These are phyloP conservation scores for Helleia helle DNA, from an alignment of 2,888 invertebrate species.

Conservation along the genomic window DNA sequence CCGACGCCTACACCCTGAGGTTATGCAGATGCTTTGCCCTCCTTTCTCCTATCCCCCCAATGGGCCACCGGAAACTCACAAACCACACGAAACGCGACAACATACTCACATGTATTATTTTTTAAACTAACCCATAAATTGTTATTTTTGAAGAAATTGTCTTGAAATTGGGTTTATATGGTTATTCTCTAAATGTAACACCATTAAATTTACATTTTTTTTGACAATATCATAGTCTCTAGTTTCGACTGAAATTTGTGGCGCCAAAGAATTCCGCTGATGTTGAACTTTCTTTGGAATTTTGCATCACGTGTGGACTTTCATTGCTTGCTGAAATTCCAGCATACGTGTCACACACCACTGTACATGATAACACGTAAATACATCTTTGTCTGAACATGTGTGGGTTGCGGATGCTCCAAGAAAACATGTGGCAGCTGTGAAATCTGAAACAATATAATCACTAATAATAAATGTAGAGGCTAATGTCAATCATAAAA, in stretches of 20 bases:
- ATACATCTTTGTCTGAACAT: constrained; percentile 28
- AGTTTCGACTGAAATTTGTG: constrained; percentile 53
- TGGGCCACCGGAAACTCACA: too few species aligned
- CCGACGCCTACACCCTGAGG: too few species aligned
- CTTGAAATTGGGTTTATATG: constrained; percentile 34
- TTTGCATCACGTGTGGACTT: constrained; percentile 33
- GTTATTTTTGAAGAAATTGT: constrained; percentile 38
- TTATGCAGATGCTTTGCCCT: too few species aligned
- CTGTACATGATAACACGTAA: too few species aligned
- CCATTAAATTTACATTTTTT: constrained; percentile 34
- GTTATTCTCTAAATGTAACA: constrained; percentile 43
- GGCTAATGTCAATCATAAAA: too few species aligned
- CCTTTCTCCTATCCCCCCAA: too few species aligned
- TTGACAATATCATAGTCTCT: constrained; percentile 40
- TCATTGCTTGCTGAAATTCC: constrained; percentile 28
- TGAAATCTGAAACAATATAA: constrained; percentile 17
- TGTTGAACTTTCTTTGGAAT: constrained; percentile 26
- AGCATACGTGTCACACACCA: constrained; percentile 33
- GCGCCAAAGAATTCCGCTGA: constrained; percentile 41
- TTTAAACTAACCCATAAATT: constrained; percentile 40
- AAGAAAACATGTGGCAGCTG: constrained; percentile 24
- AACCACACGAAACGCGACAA: too few species aligned
- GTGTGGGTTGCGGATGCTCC: constrained; percentile 18
- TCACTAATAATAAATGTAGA: too few species aligned
- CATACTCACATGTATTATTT: constrained; percentile 39